phyloP scores from a whole-genome alignment of 2,113 vertebrate species.

The Reinhardtius hippoglossoides region DNA sequence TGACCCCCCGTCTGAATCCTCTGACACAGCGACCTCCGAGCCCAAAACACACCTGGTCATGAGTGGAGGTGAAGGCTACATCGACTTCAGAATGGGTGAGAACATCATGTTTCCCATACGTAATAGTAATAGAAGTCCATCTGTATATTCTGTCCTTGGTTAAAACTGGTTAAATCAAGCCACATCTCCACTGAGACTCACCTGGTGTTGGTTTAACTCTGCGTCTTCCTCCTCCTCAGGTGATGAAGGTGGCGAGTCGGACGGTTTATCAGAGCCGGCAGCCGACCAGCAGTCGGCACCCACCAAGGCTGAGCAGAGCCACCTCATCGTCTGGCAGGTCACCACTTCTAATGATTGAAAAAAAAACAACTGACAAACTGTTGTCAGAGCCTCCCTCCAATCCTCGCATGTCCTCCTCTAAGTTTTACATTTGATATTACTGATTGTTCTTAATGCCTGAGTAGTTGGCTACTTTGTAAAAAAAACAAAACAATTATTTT shows the following conservation, averaged over 20 bases:
- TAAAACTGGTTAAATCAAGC: background rate
- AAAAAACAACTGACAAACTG: conserved; percentile 29
- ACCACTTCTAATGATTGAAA: conserved; percentile 88
- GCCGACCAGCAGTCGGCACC: conserved; percentile 85
- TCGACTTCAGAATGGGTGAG: conserved; percentile 97
- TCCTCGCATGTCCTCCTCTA: conserved; percentile 63
- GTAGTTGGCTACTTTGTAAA: conserved; percentile 66
- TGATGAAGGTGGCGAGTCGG: conserved; percentile 92
- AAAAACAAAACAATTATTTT: conserved; percentile 65
- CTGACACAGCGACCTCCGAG: conserved; percentile 82
- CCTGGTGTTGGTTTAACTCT: conserved; percentile 14
- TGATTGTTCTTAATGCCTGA: conserved; percentile 61
- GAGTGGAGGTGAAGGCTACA: conserved; percentile 97
- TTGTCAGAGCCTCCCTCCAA: conserved; percentile 43
- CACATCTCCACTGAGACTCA: background rate
- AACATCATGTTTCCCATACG: background rate
- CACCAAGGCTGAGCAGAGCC: conserved; percentile 93
- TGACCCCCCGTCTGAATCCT: conserved; percentile 82
- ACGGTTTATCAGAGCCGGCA: conserved; percentile 84
- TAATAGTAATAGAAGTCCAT: background rate
- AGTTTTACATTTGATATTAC: conserved; percentile 64
- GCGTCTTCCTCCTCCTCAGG: conserved; percentile 76
- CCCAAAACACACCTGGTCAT: conserved; percentile 91
- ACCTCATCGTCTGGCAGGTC: conserved; percentile 99
- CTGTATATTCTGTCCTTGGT: too few species aligned